Percentiles rank a stretch among this genome's conserved stretches.
These are phyloP conservation scores for Ptychochromis oligacanthus DNA, from an alignment of 2,113 vertebrate genomes.

Conservation along the genomic window DNA sequence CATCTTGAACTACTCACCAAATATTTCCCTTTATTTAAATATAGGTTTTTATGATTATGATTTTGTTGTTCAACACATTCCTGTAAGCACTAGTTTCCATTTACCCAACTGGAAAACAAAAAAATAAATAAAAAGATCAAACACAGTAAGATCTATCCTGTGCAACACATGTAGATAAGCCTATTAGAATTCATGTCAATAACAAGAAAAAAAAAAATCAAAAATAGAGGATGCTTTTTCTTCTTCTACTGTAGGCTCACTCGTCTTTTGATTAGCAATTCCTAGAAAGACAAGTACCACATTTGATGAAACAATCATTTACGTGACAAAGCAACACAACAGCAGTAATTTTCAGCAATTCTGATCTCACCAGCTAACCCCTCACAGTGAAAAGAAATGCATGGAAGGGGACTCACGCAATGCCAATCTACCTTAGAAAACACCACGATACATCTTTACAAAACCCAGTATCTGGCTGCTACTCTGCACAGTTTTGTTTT, in stretches of 20 bases:
- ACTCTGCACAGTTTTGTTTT: conserved; percentile 80
- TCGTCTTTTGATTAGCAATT: conserved; percentile 34
- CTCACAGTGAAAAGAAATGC: conserved; percentile 25
- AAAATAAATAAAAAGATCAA: conserved; percentile 37
- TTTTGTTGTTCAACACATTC: conserved; percentile 40
- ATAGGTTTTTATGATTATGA: not conserved
- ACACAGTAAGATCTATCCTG: conserved; percentile 30
- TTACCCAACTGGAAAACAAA: conserved; percentile 40
- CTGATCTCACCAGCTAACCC: conserved; percentile 35
- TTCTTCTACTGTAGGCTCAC: conserved; percentile 1
- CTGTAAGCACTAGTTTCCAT: conserved; percentile 42
- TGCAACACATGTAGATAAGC: conserved; percentile 19
- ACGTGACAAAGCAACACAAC: conserved; percentile 26
- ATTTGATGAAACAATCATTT: conserved; percentile 45
- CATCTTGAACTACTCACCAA: conserved; percentile 4
- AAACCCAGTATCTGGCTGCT: conserved; percentile 72
- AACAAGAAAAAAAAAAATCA: conserved; percentile 31
- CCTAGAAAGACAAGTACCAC: conserved; percentile 30
- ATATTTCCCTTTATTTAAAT: not conserved
- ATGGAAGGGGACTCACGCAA: conserved; percentile 32
- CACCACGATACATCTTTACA: conserved; percentile 70
- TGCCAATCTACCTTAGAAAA: conserved; percentile 62
- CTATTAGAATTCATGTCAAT: conserved; percentile 48
- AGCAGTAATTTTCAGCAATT: conserved; percentile 38
- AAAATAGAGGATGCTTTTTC: conserved; percentile 36